These are phyloP conservation scores for Hyperoodon ampullatus DNA, from an alignment of 2,113 vertebrate species.

Conservation along the genomic window DNA sequence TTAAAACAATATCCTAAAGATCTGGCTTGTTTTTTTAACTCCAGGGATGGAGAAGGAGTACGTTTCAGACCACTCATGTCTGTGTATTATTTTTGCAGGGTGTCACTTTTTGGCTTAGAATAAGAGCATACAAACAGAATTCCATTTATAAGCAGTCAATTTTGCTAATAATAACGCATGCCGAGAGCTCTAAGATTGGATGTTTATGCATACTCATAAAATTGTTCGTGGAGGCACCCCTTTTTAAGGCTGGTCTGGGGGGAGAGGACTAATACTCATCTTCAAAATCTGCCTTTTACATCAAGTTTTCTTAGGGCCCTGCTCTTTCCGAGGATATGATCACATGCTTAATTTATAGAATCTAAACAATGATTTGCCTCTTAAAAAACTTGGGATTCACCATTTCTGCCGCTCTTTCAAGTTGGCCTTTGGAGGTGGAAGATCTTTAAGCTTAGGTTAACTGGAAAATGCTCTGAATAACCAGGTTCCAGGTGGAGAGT, in stretches of 20 bases:
- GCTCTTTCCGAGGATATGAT: neutral
- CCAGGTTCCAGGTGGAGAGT: neutral
- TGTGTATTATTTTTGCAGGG: neutral
- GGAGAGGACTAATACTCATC: neutral
- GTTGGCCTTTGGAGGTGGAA: neutral
- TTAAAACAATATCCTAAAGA: slow-evolving; percentile 18
- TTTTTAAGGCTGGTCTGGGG: neutral
- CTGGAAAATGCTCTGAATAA: neutral
- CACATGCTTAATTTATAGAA: neutral
- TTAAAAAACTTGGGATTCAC: neutral
- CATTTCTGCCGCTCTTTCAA: neutral
- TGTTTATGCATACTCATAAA: neutral
- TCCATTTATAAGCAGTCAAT: neutral
- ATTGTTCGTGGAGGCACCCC: neutral
- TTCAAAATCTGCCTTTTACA: neutral
- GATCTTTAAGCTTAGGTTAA: neutral
- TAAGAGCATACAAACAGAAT: neutral
- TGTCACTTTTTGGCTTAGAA: neutral
- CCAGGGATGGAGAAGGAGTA: neutral
- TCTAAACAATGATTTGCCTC: neutral
- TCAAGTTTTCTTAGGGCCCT: neutral
- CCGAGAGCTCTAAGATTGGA: neutral
- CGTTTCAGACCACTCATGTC: neutral
- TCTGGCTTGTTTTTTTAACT: neutral
- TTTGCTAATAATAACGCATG: neutral